Base-by-base conservation (phyloP, 2,113 vertebrate genomes). In the Pachycephala philippinensis region DNA sequence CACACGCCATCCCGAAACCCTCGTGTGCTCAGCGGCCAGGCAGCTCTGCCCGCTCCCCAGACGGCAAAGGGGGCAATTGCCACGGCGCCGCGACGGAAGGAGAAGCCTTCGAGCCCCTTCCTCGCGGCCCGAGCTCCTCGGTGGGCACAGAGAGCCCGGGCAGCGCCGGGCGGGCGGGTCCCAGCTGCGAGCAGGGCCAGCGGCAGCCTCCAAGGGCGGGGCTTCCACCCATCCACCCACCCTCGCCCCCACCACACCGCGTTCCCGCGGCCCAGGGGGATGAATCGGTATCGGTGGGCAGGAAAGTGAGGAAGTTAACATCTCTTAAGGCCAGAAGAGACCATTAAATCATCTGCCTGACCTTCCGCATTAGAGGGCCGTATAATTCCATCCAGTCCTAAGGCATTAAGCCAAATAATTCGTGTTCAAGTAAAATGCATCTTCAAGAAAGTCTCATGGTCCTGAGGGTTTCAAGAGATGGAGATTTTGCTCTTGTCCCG, bases 231-330 rank as follows among this genome's bases (percentile, higher is more conserved):
- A 20, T 12, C 16, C 57, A 4, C 13, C 27, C 68, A 37, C 7
- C 15, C 35, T 3, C 22, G 2, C 15, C 44, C 45, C 6, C 10
- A 30, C 40, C 9, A 2, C 68, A 1, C 8, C 9, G 72, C 30
- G 11, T 9, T 69, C 11, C 33, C 2, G 7, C 31, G 14, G 35
- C 24, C 31, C 0, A 5, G 30, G 15, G 17, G 27, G 4, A 3
- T 33, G 52, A 5, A 10, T n/a, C 4, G 1, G 24, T 44, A 21
- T 26, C 19, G 11, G n/a, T 3, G 9, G 40, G 40, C 1, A 6
- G 44, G 19, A 56, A 47, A 40, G 63, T 1, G 13, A 61, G 30
- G 42, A 27, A 20, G n/a, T 42, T 33, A 24, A 9, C 0, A 5
- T 80, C 24, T 87, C 44, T 18, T 42, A 42, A 40, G 56, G 77